Percentiles rank a stretch among this genome's conserved stretches.
Evolutionary conservation across 1,140 invertebrate species (phyloP).

Genomic region (Lethocerus indicus): DNA sequence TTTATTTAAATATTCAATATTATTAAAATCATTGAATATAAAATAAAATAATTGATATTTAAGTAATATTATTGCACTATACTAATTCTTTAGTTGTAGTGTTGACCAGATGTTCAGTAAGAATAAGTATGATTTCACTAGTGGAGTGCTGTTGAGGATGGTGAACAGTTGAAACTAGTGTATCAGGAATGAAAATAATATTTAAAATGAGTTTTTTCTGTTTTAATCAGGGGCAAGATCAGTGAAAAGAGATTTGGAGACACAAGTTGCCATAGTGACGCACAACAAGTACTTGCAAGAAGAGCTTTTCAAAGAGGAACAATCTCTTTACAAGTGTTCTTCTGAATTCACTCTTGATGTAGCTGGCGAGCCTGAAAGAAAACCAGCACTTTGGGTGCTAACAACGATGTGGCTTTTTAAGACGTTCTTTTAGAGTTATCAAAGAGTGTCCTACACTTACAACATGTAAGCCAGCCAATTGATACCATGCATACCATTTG

Average conservation of each 20-base stretch:
- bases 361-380: constrained; percentile 10
- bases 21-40: no score
- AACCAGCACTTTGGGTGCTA: constrained; percentile 17
- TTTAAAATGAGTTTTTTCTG: constrained; percentile 9
- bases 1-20: no score
- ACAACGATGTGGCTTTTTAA: constrained; percentile 16
- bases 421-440: constrained; percentile 15
- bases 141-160: no score
- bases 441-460: no score
- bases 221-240: constrained; percentile 40
- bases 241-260: constrained; percentile 81
- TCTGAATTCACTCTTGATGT: constrained; percentile 12
- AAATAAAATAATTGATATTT: no score
- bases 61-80: no score
- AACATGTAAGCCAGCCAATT: no score
- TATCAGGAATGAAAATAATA: constrained; percentile 3
- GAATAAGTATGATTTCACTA: no score
- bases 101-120: no score
- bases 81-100: no score
- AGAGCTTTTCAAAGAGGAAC: constrained; percentile 44
- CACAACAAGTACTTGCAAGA: constrained; percentile 52
- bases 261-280: constrained; percentile 77
- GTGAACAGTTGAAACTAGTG: no score
- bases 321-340: constrained; percentile 33
- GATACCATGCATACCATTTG: no score